Conservation (phyloP, 2,888 invertebrate species). For the Zaprionus bogoriensis region DNA sequence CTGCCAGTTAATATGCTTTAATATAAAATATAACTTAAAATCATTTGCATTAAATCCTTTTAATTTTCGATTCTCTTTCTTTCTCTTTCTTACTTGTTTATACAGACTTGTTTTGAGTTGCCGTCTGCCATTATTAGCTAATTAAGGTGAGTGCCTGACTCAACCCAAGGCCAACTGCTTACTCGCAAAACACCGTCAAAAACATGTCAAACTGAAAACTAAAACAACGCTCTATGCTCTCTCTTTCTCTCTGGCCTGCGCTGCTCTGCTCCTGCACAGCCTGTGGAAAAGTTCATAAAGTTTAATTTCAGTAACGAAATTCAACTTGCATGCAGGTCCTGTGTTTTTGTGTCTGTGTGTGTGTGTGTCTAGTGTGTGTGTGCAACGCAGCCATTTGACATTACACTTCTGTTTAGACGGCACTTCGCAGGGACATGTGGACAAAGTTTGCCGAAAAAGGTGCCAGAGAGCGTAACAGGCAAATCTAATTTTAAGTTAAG, state of each 20-base stretch:
- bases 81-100: neutral
- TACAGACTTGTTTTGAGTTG: neutral
- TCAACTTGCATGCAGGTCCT: constrained; percentile 35
- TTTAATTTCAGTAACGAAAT: constrained; percentile 57
- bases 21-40: no score
- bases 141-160: constrained; percentile 1
- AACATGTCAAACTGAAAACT: constrained; percentile 25
- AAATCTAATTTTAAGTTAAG: constrained; percentile 69
- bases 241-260: neutral
- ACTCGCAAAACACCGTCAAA: constrained; percentile 12
- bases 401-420: constrained; percentile 64
- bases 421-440: constrained; percentile 34
- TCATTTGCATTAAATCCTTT: no score
- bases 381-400: constrained; percentile 57
- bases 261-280: neutral
- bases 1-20: no score
- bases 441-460: constrained; percentile 48
- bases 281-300: constrained; percentile 57
- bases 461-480: constrained; percentile 57
- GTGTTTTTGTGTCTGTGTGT: neutral
- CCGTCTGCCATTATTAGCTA: neutral
- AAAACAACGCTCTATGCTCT: neutral
- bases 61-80: neutral
- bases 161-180: constrained; percentile 13
- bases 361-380: neutral